Evolutionary conservation across 2,888 invertebrate species (phyloP).

Genomic region (Meiosimyza platycephala): DNA sequence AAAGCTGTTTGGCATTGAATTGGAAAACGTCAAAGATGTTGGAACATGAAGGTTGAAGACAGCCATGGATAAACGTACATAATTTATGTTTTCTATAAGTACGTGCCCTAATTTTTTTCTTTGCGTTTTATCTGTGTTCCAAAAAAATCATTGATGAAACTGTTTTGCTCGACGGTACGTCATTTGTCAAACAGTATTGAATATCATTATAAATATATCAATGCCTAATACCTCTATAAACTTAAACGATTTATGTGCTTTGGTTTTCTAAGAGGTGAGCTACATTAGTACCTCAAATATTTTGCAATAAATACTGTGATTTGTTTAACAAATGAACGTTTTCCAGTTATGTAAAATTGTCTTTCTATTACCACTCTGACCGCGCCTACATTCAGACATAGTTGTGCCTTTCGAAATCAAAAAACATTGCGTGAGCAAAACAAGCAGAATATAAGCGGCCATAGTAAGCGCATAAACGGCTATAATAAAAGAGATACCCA

Average conservation of each 20-base stretch:
- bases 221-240: too few species aligned
- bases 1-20: too few species aligned
- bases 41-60: too few species aligned
- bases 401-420: constrained; percentile 69
- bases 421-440: constrained; percentile 67
- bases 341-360: constrained; percentile 56
- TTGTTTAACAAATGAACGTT: constrained; percentile 49
- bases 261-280: constrained; percentile 1
- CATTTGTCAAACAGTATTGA: too few species aligned
- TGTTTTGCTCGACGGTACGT: too few species aligned
- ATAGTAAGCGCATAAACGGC: constrained; percentile 70
- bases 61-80: too few species aligned
- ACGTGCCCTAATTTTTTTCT: too few species aligned
- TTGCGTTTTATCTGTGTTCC: too few species aligned
- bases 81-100: too few species aligned
- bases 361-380: constrained; percentile 53
- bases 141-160: too few species aligned
- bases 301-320: background rate
- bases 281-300: constrained; percentile 11
- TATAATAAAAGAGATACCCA: constrained; percentile 71
- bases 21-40: too few species aligned
- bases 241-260: constrained; percentile 5
- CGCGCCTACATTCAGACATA: constrained; percentile 68
- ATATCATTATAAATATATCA: too few species aligned
- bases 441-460: constrained; percentile 67